These are phyloP conservation scores for Hoplostethus atlanticus DNA, from an alignment of 2,797 vertebrate genomes.

Conservation along the genomic window DNA sequence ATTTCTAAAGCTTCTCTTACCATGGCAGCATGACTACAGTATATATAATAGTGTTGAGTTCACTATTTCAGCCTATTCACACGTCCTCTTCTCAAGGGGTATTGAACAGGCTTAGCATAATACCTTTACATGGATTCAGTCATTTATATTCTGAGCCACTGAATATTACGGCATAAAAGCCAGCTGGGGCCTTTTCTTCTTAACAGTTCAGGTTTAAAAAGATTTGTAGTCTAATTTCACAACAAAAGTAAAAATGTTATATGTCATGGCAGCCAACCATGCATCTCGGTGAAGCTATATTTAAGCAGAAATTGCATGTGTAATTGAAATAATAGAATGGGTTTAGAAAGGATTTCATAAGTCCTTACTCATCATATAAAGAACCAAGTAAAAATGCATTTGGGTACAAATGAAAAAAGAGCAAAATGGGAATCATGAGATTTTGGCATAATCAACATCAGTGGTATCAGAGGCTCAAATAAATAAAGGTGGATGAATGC, in stretches of 20 bases:
- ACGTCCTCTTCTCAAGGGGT: constrained; percentile 36
- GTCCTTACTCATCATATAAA: neutral
- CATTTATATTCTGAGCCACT: constrained; percentile 55
- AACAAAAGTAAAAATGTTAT: constrained; percentile 4
- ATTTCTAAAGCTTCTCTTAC: neutral
- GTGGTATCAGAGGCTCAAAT: neutral
- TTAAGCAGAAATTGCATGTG: constrained; percentile 11
- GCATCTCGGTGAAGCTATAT: constrained; percentile 6
- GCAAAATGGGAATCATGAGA: neutral
- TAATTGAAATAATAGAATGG: constrained; percentile 5
- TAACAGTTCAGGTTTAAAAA: constrained; percentile 27
- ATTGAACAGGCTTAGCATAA: constrained; percentile 45
- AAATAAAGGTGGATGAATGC: too few relatives aligned
- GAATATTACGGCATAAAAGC: constrained; percentile 37
- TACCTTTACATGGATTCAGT: constrained; percentile 46
- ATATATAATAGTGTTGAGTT: constrained; percentile 7
- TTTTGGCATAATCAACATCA: neutral
- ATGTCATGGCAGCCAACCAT: constrained; percentile 23
- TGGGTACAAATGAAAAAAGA: too few relatives aligned
- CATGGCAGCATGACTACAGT: constrained; percentile 2
- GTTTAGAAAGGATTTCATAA: neutral
- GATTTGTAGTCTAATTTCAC: constrained; percentile 35
- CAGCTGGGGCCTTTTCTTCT: constrained; percentile 46
- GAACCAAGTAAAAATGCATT: too few relatives aligned
- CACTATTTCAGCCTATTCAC: constrained; percentile 30